Conservation (phyloP, 2,797 vertebrate species). For the Schizothorax lantsangensis region DNA sequence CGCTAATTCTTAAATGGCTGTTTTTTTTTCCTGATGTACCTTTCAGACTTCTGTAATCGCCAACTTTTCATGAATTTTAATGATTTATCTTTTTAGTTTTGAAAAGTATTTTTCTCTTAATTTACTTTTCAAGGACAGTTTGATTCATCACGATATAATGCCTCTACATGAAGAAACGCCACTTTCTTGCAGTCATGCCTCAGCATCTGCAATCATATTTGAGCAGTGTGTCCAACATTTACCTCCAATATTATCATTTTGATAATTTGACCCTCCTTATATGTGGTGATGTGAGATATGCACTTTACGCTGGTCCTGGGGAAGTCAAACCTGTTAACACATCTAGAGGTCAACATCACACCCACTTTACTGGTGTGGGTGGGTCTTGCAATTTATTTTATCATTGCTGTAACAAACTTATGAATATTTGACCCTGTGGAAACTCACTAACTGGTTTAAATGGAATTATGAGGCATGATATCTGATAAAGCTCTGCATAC, state of each 20-base stretch:
- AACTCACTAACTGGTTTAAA: slow-evolving; percentile 24
- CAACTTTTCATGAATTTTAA: background rate
- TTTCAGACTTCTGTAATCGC: background rate
- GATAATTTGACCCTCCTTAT: slow-evolving; percentile 10
- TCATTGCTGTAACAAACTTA: background rate
- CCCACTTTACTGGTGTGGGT: background rate
- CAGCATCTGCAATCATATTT: slow-evolving; percentile 44
- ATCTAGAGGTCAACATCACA: background rate
- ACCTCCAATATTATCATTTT: slow-evolving; percentile 37
- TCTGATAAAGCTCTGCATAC: background rate
- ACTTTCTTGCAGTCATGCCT: slow-evolving; percentile 42
- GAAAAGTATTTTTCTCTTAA: background rate
- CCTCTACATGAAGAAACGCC: slow-evolving; percentile 38
- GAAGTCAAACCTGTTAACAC: slow-evolving; percentile 11
- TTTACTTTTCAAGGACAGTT: background rate
- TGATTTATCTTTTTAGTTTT: background rate
- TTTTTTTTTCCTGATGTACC: background rate
- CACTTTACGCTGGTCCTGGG: slow-evolving; percentile 33
- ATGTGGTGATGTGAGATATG: background rate
- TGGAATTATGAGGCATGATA: slow-evolving; percentile 3
- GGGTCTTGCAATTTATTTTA: slow-evolving; percentile 5
- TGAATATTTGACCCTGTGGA: slow-evolving; percentile 10
- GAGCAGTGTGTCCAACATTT: slow-evolving; percentile 53
- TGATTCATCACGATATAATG: background rate
- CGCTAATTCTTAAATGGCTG: background rate